phyloP scores from a whole-genome alignment of 1,140 invertebrate species.

The Helicoverpa zea region DNA sequence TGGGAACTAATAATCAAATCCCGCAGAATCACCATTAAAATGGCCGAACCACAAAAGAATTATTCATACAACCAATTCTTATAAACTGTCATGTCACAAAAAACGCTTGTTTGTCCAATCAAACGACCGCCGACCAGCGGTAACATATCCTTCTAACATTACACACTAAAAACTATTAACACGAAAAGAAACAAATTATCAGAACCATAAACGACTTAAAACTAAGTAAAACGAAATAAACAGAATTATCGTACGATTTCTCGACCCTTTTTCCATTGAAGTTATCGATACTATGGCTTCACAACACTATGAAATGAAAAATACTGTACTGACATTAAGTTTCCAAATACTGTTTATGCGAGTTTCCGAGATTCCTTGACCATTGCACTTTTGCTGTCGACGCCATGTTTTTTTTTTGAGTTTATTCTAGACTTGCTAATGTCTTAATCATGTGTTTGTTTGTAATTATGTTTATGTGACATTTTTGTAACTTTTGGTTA shows the following conservation, averaged over 20 bases:
- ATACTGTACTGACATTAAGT: not conserved
- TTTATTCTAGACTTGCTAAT: conserved; percentile 14
- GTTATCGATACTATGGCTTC: not conserved
- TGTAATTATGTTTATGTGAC: conserved; percentile 11
- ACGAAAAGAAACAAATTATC: not conserved
- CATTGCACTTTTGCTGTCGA: not conserved
- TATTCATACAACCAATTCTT: not conserved
- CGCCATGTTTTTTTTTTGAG: not conserved
- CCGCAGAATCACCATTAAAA: not conserved
- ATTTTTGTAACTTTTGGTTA: not conserved
- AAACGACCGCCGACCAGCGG: not conserved
- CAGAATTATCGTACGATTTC: conserved; percentile 3
- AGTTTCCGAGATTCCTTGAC: conserved; percentile 1
- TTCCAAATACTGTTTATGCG: conserved; percentile 31
- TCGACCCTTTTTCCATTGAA: not conserved
- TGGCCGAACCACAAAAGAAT: conserved; percentile 3
- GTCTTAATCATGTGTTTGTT: conserved; percentile 25
- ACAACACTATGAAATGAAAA: conserved; percentile 27
- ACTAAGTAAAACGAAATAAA: conserved; percentile 26
- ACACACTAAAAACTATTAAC: conserved; percentile 10
- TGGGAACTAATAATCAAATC: too few relatives aligned
- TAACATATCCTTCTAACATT: conserved; percentile 3
- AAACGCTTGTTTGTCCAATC: not conserved
- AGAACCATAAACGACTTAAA: conserved; percentile 22
- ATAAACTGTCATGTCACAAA: conserved; percentile 1